These are phyloP conservation scores for Torymus aiolomorphi DNA, from an alignment of 2,888 invertebrate genomes.

Conservation along the genomic window DNA sequence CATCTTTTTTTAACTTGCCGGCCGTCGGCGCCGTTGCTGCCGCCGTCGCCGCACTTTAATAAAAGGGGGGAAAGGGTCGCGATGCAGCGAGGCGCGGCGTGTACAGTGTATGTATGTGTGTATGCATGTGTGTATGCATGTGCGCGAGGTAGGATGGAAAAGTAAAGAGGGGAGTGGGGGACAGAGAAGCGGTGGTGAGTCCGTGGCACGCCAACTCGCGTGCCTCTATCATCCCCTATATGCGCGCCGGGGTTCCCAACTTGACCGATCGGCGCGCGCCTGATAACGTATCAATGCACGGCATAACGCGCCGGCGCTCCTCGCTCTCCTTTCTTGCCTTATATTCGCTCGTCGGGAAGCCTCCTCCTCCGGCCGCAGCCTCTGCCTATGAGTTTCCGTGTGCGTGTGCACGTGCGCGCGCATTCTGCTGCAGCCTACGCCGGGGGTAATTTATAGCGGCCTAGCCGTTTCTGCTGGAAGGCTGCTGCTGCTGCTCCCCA, in stretches of 20 bases:
- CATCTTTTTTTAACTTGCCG: conserved; percentile 30
- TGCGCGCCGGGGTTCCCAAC: conserved; percentile 68
- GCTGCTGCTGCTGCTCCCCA: no score
- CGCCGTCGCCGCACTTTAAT: conserved; percentile 34
- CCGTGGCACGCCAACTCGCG: conserved; percentile 73
- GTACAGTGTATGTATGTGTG: no score
- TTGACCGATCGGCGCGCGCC: conserved; percentile 43
- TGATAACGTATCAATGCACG: conserved; percentile 50
- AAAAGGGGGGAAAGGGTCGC: conserved; percentile 55
- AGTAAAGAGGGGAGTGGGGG: conserved; percentile 1
- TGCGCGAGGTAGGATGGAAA: conserved; percentile 9
- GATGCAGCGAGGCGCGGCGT: neutral
- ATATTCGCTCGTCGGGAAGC: no score
- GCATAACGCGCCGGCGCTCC: neutral
- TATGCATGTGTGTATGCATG: conserved; percentile 21
- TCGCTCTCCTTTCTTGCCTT: conserved; percentile 7
- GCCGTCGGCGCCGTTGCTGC: neutral
- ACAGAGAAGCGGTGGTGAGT: conserved; percentile 60
- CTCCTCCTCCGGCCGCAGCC: neutral
- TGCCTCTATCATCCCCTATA: conserved; percentile 69
- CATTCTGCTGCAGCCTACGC: neutral
- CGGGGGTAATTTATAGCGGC: conserved; percentile 12
- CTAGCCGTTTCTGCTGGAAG: neutral
- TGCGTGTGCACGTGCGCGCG: neutral
- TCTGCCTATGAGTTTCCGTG: neutral